phyloP scores from a whole-genome alignment of 1,140 invertebrate species.

The Drosophila punjabiensis region DNA sequence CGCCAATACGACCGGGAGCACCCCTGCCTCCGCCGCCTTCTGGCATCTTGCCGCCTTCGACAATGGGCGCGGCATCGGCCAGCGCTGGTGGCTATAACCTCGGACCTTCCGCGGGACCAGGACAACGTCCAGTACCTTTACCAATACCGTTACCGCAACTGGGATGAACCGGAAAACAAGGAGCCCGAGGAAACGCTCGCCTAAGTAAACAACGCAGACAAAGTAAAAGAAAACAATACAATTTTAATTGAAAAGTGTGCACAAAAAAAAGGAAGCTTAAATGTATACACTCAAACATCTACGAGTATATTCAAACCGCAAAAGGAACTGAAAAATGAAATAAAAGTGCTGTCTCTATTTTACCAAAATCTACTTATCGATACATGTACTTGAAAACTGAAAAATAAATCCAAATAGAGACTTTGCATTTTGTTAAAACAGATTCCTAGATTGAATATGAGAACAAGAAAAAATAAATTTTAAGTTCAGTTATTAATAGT shows the following conservation, averaged over 20 bases:
- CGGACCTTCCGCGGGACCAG: slow-evolving; percentile 14
- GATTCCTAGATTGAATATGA: no score
- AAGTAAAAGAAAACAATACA: slow-evolving; percentile 84
- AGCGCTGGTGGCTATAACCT: slow-evolving; percentile 53
- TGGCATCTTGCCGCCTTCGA: slow-evolving; percentile 3
- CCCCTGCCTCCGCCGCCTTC: slow-evolving; percentile 15
- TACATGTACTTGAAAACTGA: not conserved
- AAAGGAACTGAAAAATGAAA: not conserved
- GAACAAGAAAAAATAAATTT: no score
- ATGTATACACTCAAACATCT: slow-evolving; percentile 31
- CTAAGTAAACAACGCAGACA: slow-evolving; percentile 79
- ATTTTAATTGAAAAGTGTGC: slow-evolving; percentile 81
- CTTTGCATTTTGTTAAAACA: no score
- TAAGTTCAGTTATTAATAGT: not conserved
- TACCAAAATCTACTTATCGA: not conserved
- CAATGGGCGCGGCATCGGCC: slow-evolving; percentile 29
- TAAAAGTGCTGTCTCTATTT: not conserved
- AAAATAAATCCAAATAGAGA: not conserved
- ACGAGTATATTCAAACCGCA: not conserved
- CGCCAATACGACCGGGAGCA: slow-evolving; percentile 25
- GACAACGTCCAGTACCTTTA: slow-evolving; percentile 36
- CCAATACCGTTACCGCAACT: slow-evolving; percentile 38
- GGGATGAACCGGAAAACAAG: slow-evolving; percentile 30
- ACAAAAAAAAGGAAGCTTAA: slow-evolving; percentile 45
- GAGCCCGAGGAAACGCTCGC: slow-evolving; percentile 40